Base-by-base conservation (phyloP, 2,888 invertebrate genomes). In the Brachyptera risi region DNA sequence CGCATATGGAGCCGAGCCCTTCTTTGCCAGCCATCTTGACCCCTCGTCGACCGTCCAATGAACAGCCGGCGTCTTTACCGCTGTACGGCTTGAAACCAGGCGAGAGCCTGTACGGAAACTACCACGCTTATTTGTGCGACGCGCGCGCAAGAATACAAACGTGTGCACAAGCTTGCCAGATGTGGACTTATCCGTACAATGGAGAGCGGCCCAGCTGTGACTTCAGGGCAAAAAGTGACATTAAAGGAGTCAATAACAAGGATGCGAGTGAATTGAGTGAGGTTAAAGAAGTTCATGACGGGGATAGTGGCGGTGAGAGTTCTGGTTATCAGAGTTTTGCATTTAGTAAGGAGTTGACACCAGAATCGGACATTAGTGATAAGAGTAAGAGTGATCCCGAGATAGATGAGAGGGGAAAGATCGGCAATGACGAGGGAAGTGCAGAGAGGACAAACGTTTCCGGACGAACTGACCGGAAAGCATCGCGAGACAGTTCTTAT, bases 111-210 rank as follows among this genome's bases (percentile, higher is more conserved):
- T 88, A 86, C 71, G 87, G 87, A 31, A 90, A 90, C 74, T 89
- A 89, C 74, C 88, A 90, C 76, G 89, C 90, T 0, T 96, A 96
- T 75, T 78, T 96, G 27, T 86, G 87, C 71, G 92, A 92, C 73
- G 93, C 95, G 0, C 82, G 90, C 65, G 84, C 83, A 70, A 31
- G 31, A 31, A 7, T 31, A 31, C 31, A 31, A 31, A 31, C 31
- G 11, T 88, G 92, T 70, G 82, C 85, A 42, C 75, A 82, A 27
- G 90, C 92, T 0, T 93, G 93, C 72, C 73, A 77, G 0, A 79
- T 79, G 58, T 96, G 96, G 96, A 84, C 84, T 3, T 87, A 87
- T 65, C 82, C 80, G 54, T 96, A 95, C 76, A 87, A 90, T 69
- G 87, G 85, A 11, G 78, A 80, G 47, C 75, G 78, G 60, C 77